phyloP scores from a whole-genome alignment of 64 coral and sea anemone genomes.

The Orbicella faveolata region DNA sequence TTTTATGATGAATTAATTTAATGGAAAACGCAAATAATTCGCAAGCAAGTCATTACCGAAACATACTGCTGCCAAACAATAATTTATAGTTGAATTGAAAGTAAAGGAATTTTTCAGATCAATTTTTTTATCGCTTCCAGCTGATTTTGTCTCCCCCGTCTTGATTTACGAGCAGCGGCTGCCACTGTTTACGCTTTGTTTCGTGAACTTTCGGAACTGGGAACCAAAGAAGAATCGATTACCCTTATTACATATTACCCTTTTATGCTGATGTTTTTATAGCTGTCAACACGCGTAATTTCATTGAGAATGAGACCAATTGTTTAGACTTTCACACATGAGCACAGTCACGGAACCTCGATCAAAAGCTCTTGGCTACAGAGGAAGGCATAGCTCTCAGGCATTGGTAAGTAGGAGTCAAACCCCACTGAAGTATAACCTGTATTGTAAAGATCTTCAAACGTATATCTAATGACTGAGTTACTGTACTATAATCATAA shows the following conservation, averaged over 20 bases:
- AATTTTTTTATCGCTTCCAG: no score
- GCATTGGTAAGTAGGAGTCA: background rate
- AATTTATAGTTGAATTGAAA: no score
- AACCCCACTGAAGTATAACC: background rate
- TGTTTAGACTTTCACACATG: background rate
- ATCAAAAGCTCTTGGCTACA: background rate
- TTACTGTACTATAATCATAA: background rate
- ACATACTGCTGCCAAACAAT: no score
- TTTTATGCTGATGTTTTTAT: background rate
- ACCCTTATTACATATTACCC: no score
- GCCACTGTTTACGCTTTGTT: background rate
- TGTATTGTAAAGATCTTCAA: background rate
- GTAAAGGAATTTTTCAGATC: no score
- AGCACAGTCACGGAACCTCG: background rate
- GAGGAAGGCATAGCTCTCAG: background rate
- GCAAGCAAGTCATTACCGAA: no score
- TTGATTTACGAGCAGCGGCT: background rate
- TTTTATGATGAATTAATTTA: no score
- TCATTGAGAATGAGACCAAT: background rate
- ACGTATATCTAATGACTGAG: background rate
- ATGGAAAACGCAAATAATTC: no score
- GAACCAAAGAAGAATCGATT: background rate
- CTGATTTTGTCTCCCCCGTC: no score
- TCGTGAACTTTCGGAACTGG: background rate
- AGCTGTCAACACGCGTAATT: conserved; percentile 23